Base-by-base conservation (phyloP, 35 echinoderm and acorn worm genomes). In the Lytechinus variegatus region DNA sequence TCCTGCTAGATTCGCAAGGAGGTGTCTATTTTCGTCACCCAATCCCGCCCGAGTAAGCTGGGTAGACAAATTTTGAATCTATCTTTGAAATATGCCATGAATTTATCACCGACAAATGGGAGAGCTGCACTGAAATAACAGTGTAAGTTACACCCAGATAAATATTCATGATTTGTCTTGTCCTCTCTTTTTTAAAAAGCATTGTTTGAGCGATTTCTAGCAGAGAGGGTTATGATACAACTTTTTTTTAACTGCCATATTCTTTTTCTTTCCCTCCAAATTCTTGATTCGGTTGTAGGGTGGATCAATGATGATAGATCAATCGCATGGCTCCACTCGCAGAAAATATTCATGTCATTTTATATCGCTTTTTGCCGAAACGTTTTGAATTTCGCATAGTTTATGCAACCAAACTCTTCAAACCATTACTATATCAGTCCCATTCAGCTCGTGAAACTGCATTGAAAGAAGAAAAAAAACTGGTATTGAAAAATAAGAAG, bases 101-200 rank as follows among this genome's bases (percentile, higher is more conserved):
- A 90, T 90, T 90, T 90, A 52, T 90, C n/a, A 90, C 33, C 8
- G 88, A 14, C 88, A 90, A 90, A 90, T 90, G 88, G 88, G 52
- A 90, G 29, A 27, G 88, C n/a, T 21, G 88, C 29, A 52, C 52
- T 90, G 88, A 54, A 90, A 90, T 44, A 90, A 90, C 28, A 90
- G 88, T 44, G 88, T 90, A 90, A 54, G 88, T 90, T 90, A 52
- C 88, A 90, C 88, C 88, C 9, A 27, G 13, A 28, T 90, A 33
- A 90, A 90, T 90, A 90, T 90, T 90, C 88, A 90, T 90, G 88
- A 21, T 90, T 90, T 90, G 11, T 90, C 88, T 90, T 54, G 12
- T 10, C 27, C 27, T 90, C 3, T 90, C 19, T 79, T 79, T 7
- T 79, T 79, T 79, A 24, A 44, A 44, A 79, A 79, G 66, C 66